Conservation (phyloP, 2,113 vertebrate genomes). For the Callospermophilus lateralis region DNA sequence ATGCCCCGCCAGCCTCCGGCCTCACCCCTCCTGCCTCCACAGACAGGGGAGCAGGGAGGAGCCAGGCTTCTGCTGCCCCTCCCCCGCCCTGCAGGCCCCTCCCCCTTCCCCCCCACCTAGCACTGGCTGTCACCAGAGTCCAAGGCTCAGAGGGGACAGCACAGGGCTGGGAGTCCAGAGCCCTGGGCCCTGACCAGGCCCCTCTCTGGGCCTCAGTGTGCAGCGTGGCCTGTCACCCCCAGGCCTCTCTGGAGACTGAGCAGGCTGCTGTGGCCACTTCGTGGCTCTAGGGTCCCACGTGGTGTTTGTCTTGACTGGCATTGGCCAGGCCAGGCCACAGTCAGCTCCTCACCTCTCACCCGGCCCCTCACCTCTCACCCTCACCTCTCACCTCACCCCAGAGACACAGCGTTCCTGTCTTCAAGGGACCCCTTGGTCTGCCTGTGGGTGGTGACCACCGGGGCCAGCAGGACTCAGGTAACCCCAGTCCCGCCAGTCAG, state of each 20-base stretch:
- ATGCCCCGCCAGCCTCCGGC: conserved; percentile 77
- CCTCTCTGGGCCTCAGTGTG: not conserved
- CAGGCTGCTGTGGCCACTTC: not conserved
- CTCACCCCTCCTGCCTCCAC: not conserved
- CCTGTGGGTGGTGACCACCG: not conserved
- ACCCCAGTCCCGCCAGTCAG: not conserved
- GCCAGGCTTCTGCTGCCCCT: too few relatives aligned
- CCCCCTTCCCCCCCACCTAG: not conserved
- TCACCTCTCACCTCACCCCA: not conserved
- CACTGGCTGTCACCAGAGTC: not conserved
- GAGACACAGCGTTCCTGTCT: not conserved
- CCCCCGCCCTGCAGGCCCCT: not conserved
- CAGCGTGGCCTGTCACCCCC: too few relatives aligned
- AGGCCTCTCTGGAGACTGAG: too few relatives aligned
- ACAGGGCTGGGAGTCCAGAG: not conserved
- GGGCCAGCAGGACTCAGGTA: not conserved
- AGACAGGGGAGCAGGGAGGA: too few relatives aligned
- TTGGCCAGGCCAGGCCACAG: not conserved
- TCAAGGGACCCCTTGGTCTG: not conserved
- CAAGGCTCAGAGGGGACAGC: not conserved
- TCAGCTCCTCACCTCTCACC: accelerated
- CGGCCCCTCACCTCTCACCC: too few relatives aligned
- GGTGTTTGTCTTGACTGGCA: not conserved
- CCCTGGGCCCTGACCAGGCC: not conserved
- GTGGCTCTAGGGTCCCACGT: not conserved